These are phyloP conservation scores for Serrognathus titanus DNA, from an alignment of 2,888 invertebrate genomes.

Conservation along the genomic window DNA sequence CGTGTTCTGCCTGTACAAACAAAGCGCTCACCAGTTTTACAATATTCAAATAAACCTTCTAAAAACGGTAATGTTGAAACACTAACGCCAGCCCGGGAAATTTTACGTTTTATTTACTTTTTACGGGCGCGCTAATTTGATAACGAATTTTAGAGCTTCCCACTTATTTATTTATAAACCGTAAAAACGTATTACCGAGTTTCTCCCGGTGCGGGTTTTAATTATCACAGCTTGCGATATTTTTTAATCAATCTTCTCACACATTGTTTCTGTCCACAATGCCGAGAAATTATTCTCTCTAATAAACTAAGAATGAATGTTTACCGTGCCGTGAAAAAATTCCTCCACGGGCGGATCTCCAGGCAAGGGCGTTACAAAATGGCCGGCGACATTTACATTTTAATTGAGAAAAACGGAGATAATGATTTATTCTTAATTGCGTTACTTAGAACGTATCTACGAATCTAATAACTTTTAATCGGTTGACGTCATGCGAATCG, in stretches of 20 bases:
- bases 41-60: slow-evolving; percentile 20
- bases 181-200: not conserved
- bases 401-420: slow-evolving; percentile 37
- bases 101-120: not conserved
- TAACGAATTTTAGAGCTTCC: slow-evolving; percentile 1
- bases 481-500: no score
- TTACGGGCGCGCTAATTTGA: not conserved
- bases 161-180: not conserved
- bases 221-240: slow-evolving; percentile 22
- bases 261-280: slow-evolving; percentile 20
- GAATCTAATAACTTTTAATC: no score
- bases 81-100: not conserved
- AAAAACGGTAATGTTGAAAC: slow-evolving; percentile 22
- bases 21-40: not conserved
- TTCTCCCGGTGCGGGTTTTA: slow-evolving; percentile 6
- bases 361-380: slow-evolving; percentile 41
- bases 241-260: slow-evolving; percentile 20
- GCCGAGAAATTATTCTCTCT: slow-evolving; percentile 20
- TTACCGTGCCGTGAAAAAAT: slow-evolving; percentile 34
- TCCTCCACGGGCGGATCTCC: slow-evolving; percentile 29
- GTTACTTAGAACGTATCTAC: slow-evolving; percentile 9
- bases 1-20: not conserved
- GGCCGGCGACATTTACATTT: slow-evolving; percentile 42
- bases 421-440: slow-evolving; percentile 20
- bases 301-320: slow-evolving; percentile 34